These are phyloP conservation scores for Rhopalosiphum nymphaeae DNA, from an alignment of 2,888 invertebrate species.

Conservation along the genomic window DNA sequence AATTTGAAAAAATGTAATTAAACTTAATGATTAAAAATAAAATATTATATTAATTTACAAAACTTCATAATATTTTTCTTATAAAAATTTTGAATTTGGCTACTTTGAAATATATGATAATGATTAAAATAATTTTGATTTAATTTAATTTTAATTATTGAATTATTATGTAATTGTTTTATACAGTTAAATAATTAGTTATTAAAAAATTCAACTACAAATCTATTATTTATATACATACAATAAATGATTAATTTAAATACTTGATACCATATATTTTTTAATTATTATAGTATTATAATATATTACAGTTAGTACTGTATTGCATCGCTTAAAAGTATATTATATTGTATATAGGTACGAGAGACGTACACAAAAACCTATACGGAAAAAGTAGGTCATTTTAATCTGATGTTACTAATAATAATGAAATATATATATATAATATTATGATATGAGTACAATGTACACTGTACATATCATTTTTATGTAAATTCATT, in stretches of 20 bases:
- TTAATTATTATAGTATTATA: background rate
- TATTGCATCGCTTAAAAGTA: background rate
- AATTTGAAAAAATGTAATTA: background rate
- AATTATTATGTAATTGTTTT: background rate
- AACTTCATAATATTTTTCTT: background rate
- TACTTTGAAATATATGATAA: background rate
- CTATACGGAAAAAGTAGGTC: slow-evolving; percentile 4
- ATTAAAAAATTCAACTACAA: background rate
- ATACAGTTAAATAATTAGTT: background rate
- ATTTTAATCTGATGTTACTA: background rate
- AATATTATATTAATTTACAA: background rate
- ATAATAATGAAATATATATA: background rate
- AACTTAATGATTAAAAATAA: background rate
- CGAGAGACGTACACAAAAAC: background rate
- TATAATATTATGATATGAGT: background rate
- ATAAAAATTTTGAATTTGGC: background rate
- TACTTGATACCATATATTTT: background rate
- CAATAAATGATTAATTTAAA: background rate
- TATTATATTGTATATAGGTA: background rate
- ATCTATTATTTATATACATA: background rate
- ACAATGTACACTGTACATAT: background rate
- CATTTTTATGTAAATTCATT: background rate
- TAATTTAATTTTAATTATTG: background rate
- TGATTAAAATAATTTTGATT: background rate
- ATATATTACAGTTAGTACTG: background rate